Evolutionary conservation across 2,113 vertebrate species (phyloP).

Genomic region (Tachuris rubrigastra): DNA sequence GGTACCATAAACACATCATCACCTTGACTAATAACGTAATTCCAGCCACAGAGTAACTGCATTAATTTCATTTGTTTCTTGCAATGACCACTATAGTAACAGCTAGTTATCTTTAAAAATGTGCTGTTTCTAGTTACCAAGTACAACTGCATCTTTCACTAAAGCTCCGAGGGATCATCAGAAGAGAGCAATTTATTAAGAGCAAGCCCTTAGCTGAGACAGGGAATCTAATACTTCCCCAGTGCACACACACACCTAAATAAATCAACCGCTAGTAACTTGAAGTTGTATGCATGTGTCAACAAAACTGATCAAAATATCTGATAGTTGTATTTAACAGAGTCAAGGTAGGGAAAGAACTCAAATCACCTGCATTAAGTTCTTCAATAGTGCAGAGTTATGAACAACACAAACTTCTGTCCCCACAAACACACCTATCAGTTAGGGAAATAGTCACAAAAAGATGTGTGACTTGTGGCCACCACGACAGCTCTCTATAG

Average conservation of each 20-base stretch:
- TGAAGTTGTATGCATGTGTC: neutral
- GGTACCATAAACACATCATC: neutral
- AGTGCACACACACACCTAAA: neutral
- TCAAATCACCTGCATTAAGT: neutral
- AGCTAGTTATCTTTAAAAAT: neutral
- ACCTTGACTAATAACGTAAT: neutral
- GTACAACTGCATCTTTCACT: neutral
- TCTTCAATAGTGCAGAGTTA: neutral
- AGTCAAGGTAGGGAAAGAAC: neutral
- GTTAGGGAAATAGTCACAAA: neutral
- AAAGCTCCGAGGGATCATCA: neutral
- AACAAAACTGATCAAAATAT: neutral
- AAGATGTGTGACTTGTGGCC: too few species aligned
- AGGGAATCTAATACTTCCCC: neutral
- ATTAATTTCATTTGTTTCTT: constrained; percentile 19
- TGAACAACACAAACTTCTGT: neutral
- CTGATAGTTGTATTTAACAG: neutral
- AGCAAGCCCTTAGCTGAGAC: neutral
- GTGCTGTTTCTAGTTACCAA: neutral
- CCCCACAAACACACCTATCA: fast-evolving
- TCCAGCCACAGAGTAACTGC: neutral
- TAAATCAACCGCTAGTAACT: constrained; percentile 1
- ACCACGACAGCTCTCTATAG: neutral
- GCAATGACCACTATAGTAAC: constrained; percentile 8
- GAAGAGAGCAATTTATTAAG: neutral